Conservation (phyloP, 2,888 invertebrate genomes). For the Balanococcus diminutus region DNA sequence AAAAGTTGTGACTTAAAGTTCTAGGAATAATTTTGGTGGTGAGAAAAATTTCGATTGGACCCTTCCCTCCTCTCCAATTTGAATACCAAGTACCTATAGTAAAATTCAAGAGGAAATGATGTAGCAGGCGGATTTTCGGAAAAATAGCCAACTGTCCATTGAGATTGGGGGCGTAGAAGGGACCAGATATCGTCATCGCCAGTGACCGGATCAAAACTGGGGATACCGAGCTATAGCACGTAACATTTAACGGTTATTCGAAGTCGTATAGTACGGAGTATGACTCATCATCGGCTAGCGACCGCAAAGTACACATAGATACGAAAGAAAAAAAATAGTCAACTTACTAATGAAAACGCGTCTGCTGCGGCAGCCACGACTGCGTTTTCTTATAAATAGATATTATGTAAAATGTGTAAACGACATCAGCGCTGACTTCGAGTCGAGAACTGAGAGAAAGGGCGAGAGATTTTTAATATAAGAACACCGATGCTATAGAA, state of each 20-base stretch:
- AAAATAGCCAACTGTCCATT: background rate
- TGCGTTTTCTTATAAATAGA: background rate
- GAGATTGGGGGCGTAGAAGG: background rate
- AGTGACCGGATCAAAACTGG: background rate
- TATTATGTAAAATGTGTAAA: slow-evolving; percentile 18
- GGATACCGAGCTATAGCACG: background rate
- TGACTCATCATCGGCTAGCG: background rate
- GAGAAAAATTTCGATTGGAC: no score
- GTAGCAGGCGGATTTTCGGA: no score
- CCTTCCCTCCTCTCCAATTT: no score
- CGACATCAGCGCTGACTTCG: background rate
- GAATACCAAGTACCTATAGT: no score
- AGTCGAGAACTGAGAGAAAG: background rate
- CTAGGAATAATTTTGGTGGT: no score
- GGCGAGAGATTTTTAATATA: background rate
- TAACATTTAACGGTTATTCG: no score
- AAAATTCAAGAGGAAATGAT: no score
- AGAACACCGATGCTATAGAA: background rate
- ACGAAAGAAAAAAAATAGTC: background rate
- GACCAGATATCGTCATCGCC: no score
- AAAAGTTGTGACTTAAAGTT: no score
- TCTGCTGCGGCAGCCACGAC: background rate
- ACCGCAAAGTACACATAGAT: background rate
- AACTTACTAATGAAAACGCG: slow-evolving; percentile 2
- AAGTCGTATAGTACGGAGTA: background rate